Percentiles rank a stretch among this genome's conserved stretches.
These are phyloP conservation scores for Chanos chanos DNA, from an alignment of 2,797 vertebrate species.

Conservation along the genomic window DNA sequence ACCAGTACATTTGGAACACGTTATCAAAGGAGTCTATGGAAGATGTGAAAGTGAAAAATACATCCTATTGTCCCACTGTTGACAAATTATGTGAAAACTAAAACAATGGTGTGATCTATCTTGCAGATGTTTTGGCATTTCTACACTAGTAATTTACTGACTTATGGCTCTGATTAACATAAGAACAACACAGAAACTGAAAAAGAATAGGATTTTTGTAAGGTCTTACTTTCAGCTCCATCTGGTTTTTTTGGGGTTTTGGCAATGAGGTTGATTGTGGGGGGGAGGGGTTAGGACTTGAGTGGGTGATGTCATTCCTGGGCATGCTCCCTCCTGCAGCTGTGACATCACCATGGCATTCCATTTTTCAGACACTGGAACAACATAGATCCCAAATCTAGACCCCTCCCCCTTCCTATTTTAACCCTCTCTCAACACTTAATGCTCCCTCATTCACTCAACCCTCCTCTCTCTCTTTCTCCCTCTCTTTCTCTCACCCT, in stretches of 20 bases:
- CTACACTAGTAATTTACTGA: no score
- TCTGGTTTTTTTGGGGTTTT: conserved; percentile 48
- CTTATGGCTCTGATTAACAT: no score
- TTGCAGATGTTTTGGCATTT: no score
- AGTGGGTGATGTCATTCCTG: conserved; percentile 73
- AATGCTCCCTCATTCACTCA: conserved; percentile 41
- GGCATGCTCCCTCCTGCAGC: conserved; percentile 73
- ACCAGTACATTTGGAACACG: no score
- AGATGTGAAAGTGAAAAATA: no score
- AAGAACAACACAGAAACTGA: no score
- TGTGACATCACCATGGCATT: conserved; percentile 77
- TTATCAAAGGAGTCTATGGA: no score
- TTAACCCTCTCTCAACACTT: conserved; percentile 43
- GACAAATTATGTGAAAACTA: no score
- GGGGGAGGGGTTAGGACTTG: conserved; percentile 56
- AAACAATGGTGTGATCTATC: no score
- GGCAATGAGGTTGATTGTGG: conserved; percentile 50
- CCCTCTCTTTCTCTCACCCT: conserved; percentile 34
- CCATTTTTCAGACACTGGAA: conserved; percentile 69
- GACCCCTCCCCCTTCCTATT: conserved; percentile 17
- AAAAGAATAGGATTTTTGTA: no score
- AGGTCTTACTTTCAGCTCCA: conserved; percentile 1
- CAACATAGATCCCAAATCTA: conserved; percentile 56
- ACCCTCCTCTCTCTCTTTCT: conserved; percentile 50
- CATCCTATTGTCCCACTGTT: no score